Evolutionary conservation across 2,888 invertebrate species (phyloP), one percentile per base, ranked within the genome.

Genomic region (Apamea sordens): DNA sequence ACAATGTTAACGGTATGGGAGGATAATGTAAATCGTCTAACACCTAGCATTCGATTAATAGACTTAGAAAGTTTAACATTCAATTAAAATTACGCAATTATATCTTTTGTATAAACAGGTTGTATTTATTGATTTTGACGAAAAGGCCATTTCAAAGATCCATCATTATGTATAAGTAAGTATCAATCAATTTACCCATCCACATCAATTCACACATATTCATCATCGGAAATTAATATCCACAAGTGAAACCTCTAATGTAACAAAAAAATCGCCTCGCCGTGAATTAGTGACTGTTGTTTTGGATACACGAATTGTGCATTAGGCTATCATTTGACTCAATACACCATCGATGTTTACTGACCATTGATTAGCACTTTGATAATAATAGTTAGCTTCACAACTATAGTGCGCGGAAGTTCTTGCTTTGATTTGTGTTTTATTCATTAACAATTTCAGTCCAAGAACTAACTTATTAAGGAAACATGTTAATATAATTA

Each of bases 231-330:
- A 76, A 70, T 71, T 0, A 68, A 79, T 73, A 71, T 70, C 36
- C 32, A 32, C 59, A 65, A 53, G 61, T 24, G 73, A 63, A 21
- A 64, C n/a, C 2, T 28, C 59, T 53, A 44, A 65, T 76, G 47
- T 68, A 67, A 36, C 69, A 81, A 86, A 80, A 76, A 76, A 71
- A 59, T n/a, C 71, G 28, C 3, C 76, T 87, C 77, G 56, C 79
- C 70, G 68, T 69, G 85, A 90, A 91, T 92, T 89, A 90, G 86
- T 76, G 72, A 75, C 78, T 86, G 91, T 92, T 92, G 91, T 92
- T 59, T 86, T 83, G 80, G 79, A 84, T 88, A 92, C 92, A 93
- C 86, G 92, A 90, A 88, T 90, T 87, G 82, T 90, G 89, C 93
- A 92, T 93, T 93, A 92, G 79, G 77, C 81, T 80, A 84, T 85